phyloP scores from a whole-genome alignment of 2,888 invertebrate genomes.

The Synanthedon andrenaeformis region DNA sequence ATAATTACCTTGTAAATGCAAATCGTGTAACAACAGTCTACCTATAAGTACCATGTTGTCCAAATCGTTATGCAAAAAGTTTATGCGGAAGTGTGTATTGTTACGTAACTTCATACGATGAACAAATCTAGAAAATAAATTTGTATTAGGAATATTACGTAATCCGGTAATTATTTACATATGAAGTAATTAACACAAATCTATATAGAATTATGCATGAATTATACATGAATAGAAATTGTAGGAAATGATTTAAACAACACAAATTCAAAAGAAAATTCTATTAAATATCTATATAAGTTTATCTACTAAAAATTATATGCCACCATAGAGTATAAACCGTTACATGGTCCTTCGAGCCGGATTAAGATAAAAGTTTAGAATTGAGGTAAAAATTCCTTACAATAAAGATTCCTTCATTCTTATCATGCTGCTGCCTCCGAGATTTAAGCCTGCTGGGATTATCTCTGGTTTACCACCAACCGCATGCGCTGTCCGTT shows the following conservation, averaged over 20 bases:
- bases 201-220: too few relatives aligned
- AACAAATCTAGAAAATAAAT: constrained; percentile 33
- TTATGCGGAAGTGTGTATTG: constrained; percentile 34
- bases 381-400: constrained; percentile 8
- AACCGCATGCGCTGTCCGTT: constrained; percentile 17
- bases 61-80: constrained; percentile 27
- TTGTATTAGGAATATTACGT: constrained; percentile 1
- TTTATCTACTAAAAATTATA: too few relatives aligned
- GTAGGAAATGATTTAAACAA: too few relatives aligned
- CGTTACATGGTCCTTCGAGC: too few relatives aligned
- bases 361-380: too few relatives aligned
- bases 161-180: too few relatives aligned
- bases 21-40: constrained; percentile 31
- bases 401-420: constrained; percentile 34
- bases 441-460: constrained; percentile 50
- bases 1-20: constrained; percentile 41
- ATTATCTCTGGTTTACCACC: constrained; percentile 17
- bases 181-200: too few relatives aligned
- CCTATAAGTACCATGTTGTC: constrained; percentile 24
- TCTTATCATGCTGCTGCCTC: constrained; percentile 38
- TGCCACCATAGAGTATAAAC: too few relatives aligned
- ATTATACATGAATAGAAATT: too few relatives aligned
- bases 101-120: constrained; percentile 54
- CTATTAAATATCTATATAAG: too few relatives aligned
- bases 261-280: too few relatives aligned